These are phyloP conservation scores for Habrosyne pyritoides DNA, from an alignment of 2,888 invertebrate genomes.

Conservation along the genomic window DNA sequence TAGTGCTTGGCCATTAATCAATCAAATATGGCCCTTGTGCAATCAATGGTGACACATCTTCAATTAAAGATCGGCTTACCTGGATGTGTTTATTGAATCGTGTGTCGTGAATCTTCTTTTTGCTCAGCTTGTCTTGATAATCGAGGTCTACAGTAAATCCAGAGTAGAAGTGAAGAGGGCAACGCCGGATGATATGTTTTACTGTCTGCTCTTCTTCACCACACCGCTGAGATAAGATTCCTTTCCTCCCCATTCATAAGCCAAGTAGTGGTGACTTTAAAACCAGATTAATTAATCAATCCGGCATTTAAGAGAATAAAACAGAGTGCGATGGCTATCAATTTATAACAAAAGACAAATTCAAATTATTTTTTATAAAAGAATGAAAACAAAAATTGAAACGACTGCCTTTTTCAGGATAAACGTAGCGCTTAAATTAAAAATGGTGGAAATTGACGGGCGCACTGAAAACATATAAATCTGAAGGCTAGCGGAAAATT, in stretches of 20 bases:
- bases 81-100: too few species aligned
- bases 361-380: constrained; percentile 36
- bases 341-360: constrained; percentile 34
- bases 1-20: background rate
- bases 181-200: too few species aligned
- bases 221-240: too few species aligned
- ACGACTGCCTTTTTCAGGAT: constrained; percentile 56
- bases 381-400: constrained; percentile 54
- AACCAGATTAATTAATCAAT: too few species aligned
- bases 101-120: too few species aligned
- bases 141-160: too few species aligned
- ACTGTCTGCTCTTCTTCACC: too few species aligned
- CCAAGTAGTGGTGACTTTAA: too few species aligned
- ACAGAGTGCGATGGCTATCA: constrained; percentile 11
- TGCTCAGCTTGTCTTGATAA: too few species aligned
- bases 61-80: too few species aligned
- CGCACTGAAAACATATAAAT: constrained; percentile 77
- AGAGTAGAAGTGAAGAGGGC: too few species aligned
- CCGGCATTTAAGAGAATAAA: background rate
- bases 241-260: too few species aligned
- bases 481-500: constrained; percentile 79
- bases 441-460: constrained; percentile 75
- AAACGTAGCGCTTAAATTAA: constrained; percentile 74
- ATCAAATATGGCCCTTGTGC: background rate
- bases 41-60: background rate